Evolutionary conservation across 2,888 invertebrate species (phyloP).

Genomic region (Parnassius glacialis): DNA sequence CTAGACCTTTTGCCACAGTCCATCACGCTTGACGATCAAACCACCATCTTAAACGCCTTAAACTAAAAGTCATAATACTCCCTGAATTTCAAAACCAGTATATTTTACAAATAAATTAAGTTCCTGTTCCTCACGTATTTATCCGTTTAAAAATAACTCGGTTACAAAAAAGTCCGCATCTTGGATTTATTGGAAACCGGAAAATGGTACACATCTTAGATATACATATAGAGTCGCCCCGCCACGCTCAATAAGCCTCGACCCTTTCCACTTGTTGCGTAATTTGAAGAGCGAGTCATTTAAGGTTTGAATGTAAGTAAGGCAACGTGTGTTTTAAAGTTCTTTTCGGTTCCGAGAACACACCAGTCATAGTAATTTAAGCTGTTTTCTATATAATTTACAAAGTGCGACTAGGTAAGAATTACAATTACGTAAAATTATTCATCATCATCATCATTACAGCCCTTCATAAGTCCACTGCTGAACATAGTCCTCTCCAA

Average conservation of each 20-base stretch:
- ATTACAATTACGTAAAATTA: too few relatives aligned
- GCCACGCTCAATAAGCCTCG: conserved; percentile 26
- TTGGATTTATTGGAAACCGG: conserved; percentile 18
- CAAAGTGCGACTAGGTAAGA: neutral
- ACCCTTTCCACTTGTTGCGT: conserved; percentile 39
- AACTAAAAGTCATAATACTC: too few relatives aligned
- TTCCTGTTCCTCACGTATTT: too few relatives aligned
- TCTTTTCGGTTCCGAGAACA: conserved; percentile 39
- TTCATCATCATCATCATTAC: too few relatives aligned
- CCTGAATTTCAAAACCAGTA: too few relatives aligned
- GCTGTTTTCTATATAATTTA: conserved; percentile 39
- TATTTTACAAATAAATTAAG: too few relatives aligned
- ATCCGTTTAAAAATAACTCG: too few relatives aligned
- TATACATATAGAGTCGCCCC: conserved; percentile 10
- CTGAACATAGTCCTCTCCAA: too few relatives aligned
- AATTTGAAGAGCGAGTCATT: conserved; percentile 32
- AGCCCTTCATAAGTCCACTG: too few relatives aligned
- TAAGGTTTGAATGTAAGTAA: conserved; percentile 29
- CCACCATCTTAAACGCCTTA: too few relatives aligned
- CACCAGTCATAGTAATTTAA: conserved; percentile 49
- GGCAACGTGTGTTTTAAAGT: conserved; percentile 38
- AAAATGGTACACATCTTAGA: conserved; percentile 17
- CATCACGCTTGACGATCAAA: too few relatives aligned
- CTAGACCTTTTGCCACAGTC: too few relatives aligned
- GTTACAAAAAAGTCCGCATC: neutral